A percentile compares a stretch with the other conserved stretches of the same genome.
Conservation (phyloP, 2,888 invertebrate species). For the Cheilosia variabilis region DNA sequence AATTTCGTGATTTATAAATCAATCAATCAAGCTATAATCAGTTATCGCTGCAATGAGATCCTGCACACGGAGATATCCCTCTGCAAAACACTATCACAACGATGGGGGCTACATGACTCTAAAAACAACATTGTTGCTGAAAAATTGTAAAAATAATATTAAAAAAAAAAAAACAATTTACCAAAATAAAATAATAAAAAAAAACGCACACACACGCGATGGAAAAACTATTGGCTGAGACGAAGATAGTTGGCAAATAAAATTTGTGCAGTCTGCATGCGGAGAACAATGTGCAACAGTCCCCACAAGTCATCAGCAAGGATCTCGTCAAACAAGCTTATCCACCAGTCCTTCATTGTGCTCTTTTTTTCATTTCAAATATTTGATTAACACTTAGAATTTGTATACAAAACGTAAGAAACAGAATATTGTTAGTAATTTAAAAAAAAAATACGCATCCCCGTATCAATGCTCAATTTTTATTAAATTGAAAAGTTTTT, state of each 20-base stretch:
- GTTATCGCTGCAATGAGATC: constrained; percentile 3
- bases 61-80: neutral
- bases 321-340: constrained; percentile 36
- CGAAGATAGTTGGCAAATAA: neutral
- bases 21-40: constrained; percentile 31
- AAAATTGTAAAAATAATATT: neutral
- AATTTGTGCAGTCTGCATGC: constrained; percentile 41
- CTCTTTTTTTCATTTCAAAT: neutral
- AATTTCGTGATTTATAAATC: constrained; percentile 60
- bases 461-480: constrained; percentile 60
- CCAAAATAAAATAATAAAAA: neutral
- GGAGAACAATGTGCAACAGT: constrained; percentile 20
- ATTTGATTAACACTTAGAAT: constrained; percentile 25
- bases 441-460: neutral
- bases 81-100: neutral
- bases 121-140: neutral
- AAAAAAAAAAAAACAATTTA: neutral
- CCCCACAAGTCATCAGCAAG: constrained; percentile 29
- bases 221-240: constrained; percentile 6
- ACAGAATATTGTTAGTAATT: too few species aligned
- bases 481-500: constrained; percentile 65
- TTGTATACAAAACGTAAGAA: neutral
- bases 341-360: neutral
- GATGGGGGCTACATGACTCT: neutral
- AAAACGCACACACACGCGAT: constrained; percentile 37